Evolutionary conservation across 1,140 invertebrate species (phyloP).

Genomic region (Solen grandis): DNA sequence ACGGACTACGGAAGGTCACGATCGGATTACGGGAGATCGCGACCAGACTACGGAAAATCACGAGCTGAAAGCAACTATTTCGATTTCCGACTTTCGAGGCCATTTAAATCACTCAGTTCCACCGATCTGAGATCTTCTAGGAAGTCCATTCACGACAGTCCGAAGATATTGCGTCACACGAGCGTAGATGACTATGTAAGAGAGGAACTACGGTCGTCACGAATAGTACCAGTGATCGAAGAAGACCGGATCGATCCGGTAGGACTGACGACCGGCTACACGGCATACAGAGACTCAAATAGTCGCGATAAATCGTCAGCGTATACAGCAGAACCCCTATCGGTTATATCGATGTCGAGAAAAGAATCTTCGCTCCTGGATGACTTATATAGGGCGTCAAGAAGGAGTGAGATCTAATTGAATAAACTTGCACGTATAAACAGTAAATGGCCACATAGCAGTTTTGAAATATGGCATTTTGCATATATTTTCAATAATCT

Average conservation of each 20-base stretch:
- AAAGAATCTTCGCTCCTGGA: background rate
- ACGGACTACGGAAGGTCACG: background rate
- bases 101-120: background rate
- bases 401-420: background rate
- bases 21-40: background rate
- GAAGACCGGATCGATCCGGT: background rate
- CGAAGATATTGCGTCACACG: background rate
- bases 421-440: no score
- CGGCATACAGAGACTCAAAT: background rate
- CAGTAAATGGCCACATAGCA: no score
- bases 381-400: background rate
- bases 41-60: background rate
- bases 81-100: background rate
- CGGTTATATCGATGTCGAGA: background rate
- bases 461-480: no score
- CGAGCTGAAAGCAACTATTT: background rate
- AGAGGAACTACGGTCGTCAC: background rate
- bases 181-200: background rate
- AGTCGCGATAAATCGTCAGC: background rate
- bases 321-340: background rate
- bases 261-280: background rate
- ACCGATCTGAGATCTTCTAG: background rate
- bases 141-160: background rate
- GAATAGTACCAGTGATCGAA: background rate
- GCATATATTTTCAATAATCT: no score